A percentile compares a stretch with the other conserved stretches of the same genome.
These are phyloP conservation scores for Scomber japonicus DNA, from an alignment of 2,113 vertebrate species.

Conservation along the genomic window DNA sequence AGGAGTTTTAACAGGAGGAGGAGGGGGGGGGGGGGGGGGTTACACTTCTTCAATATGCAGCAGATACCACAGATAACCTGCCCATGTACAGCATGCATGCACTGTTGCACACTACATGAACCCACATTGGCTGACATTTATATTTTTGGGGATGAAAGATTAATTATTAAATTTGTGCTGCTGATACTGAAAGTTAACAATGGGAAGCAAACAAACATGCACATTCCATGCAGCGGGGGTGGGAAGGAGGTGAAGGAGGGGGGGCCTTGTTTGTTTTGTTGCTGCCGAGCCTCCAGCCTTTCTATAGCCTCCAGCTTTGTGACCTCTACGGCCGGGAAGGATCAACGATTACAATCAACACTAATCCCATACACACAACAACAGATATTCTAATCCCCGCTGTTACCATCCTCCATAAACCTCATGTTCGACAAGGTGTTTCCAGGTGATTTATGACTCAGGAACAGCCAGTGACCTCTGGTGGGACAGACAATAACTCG, in stretches of 20 bases:
- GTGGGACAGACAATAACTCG: conserved; percentile 47
- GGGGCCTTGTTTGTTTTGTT: conserved; percentile 57
- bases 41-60: not conserved
- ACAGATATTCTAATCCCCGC: conserved; percentile 41
- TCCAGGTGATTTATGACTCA: conserved; percentile 64
- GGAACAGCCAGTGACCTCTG: conserved; percentile 63
- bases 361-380: conserved; percentile 47
- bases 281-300: conserved; percentile 9
- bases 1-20: not conserved
- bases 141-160: not conserved
- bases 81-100: not conserved
- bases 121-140: not conserved
- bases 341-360: conserved; percentile 64
- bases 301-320: conserved; percentile 30
- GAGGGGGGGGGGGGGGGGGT: not conserved
- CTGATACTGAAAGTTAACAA: conserved; percentile 17
- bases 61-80: conserved; percentile 16
- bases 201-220: conserved; percentile 51
- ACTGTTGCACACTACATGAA: not conserved
- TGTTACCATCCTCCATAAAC: conserved; percentile 24
- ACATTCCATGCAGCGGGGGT: conserved; percentile 67
- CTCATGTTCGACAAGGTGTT: conserved; percentile 32
- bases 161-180: conserved; percentile 3
- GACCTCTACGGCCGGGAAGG: conserved; percentile 56
- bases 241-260: conserved; percentile 15